Evolutionary conservation across 1,140 invertebrate genomes (phyloP), one percentile per base, ranked within the genome.

Genomic region (Zaprionus capensis): DNA sequence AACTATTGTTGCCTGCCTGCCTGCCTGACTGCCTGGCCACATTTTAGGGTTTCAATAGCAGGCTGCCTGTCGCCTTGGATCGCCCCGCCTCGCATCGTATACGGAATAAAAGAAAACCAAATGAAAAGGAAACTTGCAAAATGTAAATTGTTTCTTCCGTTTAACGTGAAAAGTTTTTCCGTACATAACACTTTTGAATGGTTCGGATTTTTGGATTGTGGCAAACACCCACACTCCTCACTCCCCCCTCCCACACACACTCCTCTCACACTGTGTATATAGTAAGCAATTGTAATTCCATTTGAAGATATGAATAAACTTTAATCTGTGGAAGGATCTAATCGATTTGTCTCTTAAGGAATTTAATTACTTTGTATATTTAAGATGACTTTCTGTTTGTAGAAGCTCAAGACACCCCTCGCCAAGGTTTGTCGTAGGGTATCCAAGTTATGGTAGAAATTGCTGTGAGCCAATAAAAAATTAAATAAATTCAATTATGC

Each of bases 401-500:
- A 17, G 5, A n/a, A 49, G n/a, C 17, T 11, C n/a, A 51, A 24
- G 5, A 24, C 20, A 51, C 46, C 46, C 20, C 5, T 2, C n/a
- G 41, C 7, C n/a, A 9, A 2, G 6, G 11, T 2, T 24, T 20
- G 20, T 9, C 9, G 46, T 5, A 51, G 46, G 46, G 46, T 51
- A 51, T 51, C 46, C 6, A 20, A 51, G 20, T 12, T 12, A 51
- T 24, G 46, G 9, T 7, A 24, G 20, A 51, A 24, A 51, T 12
- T 24, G 46, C 46, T 24, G 46, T 11, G 9, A 51, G 46, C 46
- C 20, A 51, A 51, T 51, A 51, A 51, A 51, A 22, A 51, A 51
- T 51, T 51, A 51, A 51, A 51, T 51, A 51, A 51, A 51, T 51
- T 51, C 46, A 51, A 51, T 51, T 51, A 51, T 22, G 46, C 46